Base-by-base conservation (phyloP, 2,113 vertebrate species). In the Carlito syrichta region DNA sequence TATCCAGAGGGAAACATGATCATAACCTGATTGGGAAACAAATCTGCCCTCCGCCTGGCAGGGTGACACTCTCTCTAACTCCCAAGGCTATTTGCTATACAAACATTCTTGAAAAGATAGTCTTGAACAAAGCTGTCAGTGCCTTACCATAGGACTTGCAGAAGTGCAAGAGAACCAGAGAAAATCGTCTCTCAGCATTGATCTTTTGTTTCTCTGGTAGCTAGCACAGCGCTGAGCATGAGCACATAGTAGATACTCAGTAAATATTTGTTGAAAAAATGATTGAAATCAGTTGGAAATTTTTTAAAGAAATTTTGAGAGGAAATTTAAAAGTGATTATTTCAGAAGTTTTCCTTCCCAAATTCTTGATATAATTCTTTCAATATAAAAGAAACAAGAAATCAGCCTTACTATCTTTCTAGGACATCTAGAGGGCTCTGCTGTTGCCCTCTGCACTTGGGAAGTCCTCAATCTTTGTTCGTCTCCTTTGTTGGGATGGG, bases 251-350 rank as follows among this genome's bases (percentile, higher is more conserved):
- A 35, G 27, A 17, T 52, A n/a, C 25, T 52, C 40, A 45, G 12
- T 83, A 94, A 93, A 77, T 96, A 58, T 38, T 88, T 86, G 25
- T 60, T 94, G 78, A 82, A 86, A n/a, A 56, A 68, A 71, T 14
- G 1, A 92, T 11, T n/a, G 58, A 58, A 83, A 77, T 40, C 23
- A 48, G 45, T 52, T 96, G 52, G 25, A 35, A 91, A 20, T 23
- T 93, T 14, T 27, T 92, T 8, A 20, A 69, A 54, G 83, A 90
- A 60, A n/a, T 13, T 76, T 86, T 89, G 56, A 79, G 48, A 74
- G 12, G 62, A 66, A 81, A 91, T 86, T 56, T 66, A 78, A 52
- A 86, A 54, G 69, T 82, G 16, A 12, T 54, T 58, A n/a, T 74
- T 94, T 94, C 23, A 79, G 56, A 88, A 83, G 35, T 7, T 95